A percentile compares a stretch with the other conserved stretches of the same genome.
Conservation (phyloP, 2,888 invertebrate species). For the Mesopsocus fuscifrons region DNA sequence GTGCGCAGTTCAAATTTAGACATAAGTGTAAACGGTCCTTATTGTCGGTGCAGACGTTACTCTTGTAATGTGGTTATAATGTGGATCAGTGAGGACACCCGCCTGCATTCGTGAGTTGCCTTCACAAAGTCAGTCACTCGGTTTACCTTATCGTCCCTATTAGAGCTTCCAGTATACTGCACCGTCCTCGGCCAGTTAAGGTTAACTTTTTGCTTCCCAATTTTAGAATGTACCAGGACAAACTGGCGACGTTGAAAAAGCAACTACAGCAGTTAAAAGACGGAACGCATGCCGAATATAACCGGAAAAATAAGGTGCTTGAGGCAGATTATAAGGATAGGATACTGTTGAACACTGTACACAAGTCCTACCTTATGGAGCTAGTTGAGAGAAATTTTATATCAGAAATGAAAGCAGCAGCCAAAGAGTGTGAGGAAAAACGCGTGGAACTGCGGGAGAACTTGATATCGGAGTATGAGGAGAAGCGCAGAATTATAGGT, state of each 20-base stretch:
- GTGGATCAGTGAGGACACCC: too few relatives aligned
- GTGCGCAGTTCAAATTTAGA: too few relatives aligned
- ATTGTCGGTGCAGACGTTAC: too few relatives aligned
- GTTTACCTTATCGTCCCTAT: too few relatives aligned
- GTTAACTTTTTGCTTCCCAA: too few relatives aligned
- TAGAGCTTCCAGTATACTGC: too few relatives aligned
- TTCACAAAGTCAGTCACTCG: too few relatives aligned
- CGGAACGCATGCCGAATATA: conserved; percentile 69
- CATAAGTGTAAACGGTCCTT: too few relatives aligned
- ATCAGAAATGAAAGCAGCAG: conserved; percentile 71
- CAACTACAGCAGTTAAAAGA: conserved; percentile 78
- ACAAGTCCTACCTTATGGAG: conserved; percentile 41
- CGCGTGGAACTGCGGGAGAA: conserved; percentile 80
- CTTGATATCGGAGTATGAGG: conserved; percentile 77
- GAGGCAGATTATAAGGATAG: conserved; percentile 69
- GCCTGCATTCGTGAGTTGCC: too few relatives aligned
- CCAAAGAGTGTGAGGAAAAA: conserved; percentile 88
- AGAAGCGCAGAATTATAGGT: conserved; percentile 62
- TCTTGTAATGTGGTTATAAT: too few relatives aligned
- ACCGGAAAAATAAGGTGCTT: conserved; percentile 58
- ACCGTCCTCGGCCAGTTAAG: too few relatives aligned
- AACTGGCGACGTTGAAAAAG: conserved; percentile 69
- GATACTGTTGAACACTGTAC: conserved; percentile 17
- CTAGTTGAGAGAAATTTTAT: conserved; percentile 75
- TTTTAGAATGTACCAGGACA: conserved; percentile 73